Evolutionary conservation across 1,140 invertebrate genomes (phyloP).

Genomic region (Trachelipus rathkii): DNA sequence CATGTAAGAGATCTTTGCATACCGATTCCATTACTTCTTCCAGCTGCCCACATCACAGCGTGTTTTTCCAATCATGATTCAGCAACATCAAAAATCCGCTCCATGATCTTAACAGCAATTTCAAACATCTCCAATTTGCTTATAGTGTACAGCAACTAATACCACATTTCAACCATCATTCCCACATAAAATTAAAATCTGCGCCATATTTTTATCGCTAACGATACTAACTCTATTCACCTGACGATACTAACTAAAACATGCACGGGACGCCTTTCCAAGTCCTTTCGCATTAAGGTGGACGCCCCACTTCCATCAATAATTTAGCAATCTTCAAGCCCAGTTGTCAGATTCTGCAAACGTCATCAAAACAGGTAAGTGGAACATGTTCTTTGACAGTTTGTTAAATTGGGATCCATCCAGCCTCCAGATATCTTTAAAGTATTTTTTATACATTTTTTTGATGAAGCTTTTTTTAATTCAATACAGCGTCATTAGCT

Average conservation of each 20-base stretch:
- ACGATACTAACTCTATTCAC: conserved; percentile 33
- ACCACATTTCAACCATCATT: conserved; percentile 35
- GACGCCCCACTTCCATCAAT: conserved; percentile 32
- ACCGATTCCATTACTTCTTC: conserved; percentile 41
- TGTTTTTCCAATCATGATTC: conserved; percentile 34
- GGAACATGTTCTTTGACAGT: conserved; percentile 32
- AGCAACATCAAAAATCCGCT: conserved; percentile 29
- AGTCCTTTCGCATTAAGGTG: conserved; percentile 28
- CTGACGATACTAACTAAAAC: conserved; percentile 20
- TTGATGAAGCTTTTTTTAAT: conserved; percentile 28
- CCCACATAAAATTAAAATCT: conserved; percentile 27
- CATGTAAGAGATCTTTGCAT: conserved; percentile 36
- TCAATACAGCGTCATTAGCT: background rate
- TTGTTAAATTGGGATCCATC: conserved; percentile 32
- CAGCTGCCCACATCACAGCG: conserved; percentile 43
- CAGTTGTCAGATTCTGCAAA: conserved; percentile 31
- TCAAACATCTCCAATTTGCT: conserved; percentile 35
- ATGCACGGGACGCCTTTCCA: conserved; percentile 33
- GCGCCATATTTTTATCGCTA: conserved; percentile 35
- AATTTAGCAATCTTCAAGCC: conserved; percentile 31
- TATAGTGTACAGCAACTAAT: conserved; percentile 37
- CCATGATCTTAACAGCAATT: conserved; percentile 34
- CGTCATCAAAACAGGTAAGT: conserved; percentile 28
- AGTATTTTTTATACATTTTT: conserved; percentile 29
- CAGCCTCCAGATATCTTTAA: conserved; percentile 24